These are phyloP conservation scores for Palythoa grandiflora DNA, from an alignment of 92 coral and sea anemone genomes.

Conservation along the genomic window DNA sequence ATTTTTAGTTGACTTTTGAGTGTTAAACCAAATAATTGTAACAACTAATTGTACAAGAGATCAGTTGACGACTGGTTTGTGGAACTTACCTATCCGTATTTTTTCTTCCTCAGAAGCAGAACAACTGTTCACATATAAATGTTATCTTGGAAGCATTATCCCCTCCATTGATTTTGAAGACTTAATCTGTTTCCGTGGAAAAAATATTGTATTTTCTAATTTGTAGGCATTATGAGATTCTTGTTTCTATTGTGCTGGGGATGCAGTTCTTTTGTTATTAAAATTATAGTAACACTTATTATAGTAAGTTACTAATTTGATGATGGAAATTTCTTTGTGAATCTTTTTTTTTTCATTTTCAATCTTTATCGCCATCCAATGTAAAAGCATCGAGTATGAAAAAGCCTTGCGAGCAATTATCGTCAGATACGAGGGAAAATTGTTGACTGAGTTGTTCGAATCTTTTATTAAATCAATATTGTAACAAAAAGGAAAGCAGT, in stretches of 20 bases:
- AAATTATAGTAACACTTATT: constrained; percentile 39
- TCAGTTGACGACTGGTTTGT: no score
- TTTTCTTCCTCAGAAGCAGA: neutral
- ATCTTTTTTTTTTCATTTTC: neutral
- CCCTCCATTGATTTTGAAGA: constrained; percentile 9
- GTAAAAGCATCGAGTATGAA: neutral
- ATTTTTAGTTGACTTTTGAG: no score
- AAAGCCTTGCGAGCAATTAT: neutral
- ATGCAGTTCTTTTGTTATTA: constrained; percentile 41
- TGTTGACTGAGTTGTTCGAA: constrained; percentile 2
- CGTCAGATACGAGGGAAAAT: neutral
- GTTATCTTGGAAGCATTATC: neutral
- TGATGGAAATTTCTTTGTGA: constrained; percentile 7
- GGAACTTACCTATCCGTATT: neutral
- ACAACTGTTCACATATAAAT: neutral
- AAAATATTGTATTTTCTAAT: constrained; percentile 43
- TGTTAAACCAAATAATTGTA: no score
- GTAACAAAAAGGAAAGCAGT: constrained; percentile 10
- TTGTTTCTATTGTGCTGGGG: constrained; percentile 11
- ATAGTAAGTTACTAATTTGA: constrained; percentile 32
- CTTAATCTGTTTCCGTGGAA: neutral
- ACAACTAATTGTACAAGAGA: no score
- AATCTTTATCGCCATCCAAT: neutral
- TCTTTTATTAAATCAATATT: constrained; percentile 8
- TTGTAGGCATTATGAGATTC: constrained; percentile 27